Evolutionary conservation across 2,113 vertebrate species (phyloP), one percentile per base, ranked within the genome.

Genomic region (Neopipo cinnamomea): DNA sequence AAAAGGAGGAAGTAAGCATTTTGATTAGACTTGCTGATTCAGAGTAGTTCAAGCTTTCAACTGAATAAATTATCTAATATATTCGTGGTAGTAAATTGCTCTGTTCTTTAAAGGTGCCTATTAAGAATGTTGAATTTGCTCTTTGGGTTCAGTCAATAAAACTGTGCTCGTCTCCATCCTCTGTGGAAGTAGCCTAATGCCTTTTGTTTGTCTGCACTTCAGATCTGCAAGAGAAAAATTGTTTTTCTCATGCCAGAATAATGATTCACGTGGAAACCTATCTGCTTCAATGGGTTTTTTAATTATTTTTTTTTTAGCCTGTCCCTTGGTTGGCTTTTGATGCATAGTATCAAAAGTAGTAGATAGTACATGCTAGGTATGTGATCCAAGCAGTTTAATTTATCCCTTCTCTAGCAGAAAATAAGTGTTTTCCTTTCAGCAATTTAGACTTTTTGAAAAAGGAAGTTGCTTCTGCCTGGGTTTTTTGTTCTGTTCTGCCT

Each of bases 1-100:
- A 83, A 77, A 85, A 70, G 44, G 37, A 78, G 8, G 63, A 88
- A 90, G 85, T 33, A 91, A 93, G 68, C 52, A 63, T 91, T 90
- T 86, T 91, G 61, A 27, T 91, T 77, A 89, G 72, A 78, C 30
- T 93, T 92, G 82, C 79, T 92, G 77, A 95, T 89, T 88, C 68
- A 61, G 37, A 68, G 63, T 61, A 75, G 52, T 67, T 92, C 68
- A 92, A 95, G 80, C 86, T 96, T 94, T 91, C 85, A 91, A 1
- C 31, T 49, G 68, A 68, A 61, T 77, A 81, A 92, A 59, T 94
- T 79, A 35, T 80, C 30, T 80, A 73, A 88, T 71, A 27, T 55
- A 83, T 55, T 75, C 31, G 58, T 33, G 27, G 49, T 78, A 81
- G 56, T 89, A 88, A 86, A 88, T 94, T 50, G 86, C 46, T 76